Conservation (phyloP, 2,888 invertebrate species). For the Papilio gigon region DNA sequence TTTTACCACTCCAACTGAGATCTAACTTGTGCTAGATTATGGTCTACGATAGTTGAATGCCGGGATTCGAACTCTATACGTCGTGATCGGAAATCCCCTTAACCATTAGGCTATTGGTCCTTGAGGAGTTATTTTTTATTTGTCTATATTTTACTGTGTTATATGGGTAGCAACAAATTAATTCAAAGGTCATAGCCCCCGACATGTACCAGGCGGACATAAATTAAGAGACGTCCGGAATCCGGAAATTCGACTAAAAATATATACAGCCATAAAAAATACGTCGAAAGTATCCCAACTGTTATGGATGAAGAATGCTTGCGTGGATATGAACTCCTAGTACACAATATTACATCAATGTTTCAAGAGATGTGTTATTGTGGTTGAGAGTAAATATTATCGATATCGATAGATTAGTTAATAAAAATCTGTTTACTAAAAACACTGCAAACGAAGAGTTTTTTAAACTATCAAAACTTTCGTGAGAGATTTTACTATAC, state of each 20-base stretch:
- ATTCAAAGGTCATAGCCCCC: slow-evolving; percentile 26
- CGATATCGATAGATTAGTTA: slow-evolving; percentile 29
- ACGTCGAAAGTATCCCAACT: slow-evolving; percentile 36
- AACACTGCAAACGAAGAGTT: too few relatives aligned
- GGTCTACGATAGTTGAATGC: too few relatives aligned
- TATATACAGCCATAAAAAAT: slow-evolving; percentile 38
- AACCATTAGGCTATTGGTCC: too few relatives aligned
- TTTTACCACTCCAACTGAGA: too few relatives aligned
- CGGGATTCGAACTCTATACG: too few relatives aligned
- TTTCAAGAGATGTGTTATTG: slow-evolving; percentile 65
- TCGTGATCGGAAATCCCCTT: too few relatives aligned
- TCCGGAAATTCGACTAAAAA: slow-evolving; percentile 40
- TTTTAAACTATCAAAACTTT: too few relatives aligned
- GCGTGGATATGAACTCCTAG: slow-evolving; percentile 47
- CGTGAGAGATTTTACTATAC: too few relatives aligned
- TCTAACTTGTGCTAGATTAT: too few relatives aligned
- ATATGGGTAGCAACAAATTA: background rate
- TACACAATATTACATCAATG: slow-evolving; percentile 60
- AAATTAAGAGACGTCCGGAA: slow-evolving; percentile 38
- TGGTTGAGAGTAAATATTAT: slow-evolving; percentile 49
- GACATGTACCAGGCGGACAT: slow-evolving; percentile 30
- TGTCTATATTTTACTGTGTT: too few relatives aligned
- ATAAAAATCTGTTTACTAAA: background rate
- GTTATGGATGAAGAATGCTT: slow-evolving; percentile 38
- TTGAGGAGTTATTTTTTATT: too few relatives aligned